These are phyloP conservation scores for Macaria notata DNA, from an alignment of 2,888 invertebrate genomes.

Conservation along the genomic window DNA sequence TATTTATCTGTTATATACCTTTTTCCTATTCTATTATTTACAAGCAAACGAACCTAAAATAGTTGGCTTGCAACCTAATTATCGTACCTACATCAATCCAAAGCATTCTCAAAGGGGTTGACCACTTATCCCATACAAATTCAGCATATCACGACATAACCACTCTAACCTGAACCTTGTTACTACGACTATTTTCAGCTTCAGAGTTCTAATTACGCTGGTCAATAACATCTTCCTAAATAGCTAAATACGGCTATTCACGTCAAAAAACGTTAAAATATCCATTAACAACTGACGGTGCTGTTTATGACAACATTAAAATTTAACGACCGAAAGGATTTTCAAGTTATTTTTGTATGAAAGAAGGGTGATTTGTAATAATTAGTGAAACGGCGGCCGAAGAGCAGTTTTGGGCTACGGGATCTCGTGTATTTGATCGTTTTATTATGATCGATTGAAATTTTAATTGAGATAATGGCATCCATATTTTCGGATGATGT, in stretches of 20 bases:
- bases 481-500: slow-evolving; percentile 18
- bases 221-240: slow-evolving; percentile 47
- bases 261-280: slow-evolving; percentile 68
- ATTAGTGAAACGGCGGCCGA: slow-evolving; percentile 54
- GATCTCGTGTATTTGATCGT: slow-evolving; percentile 45
- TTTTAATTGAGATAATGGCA: slow-evolving; percentile 36
- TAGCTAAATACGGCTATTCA: slow-evolving; percentile 53
- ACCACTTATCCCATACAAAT: too few relatives aligned
- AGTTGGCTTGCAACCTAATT: too few relatives aligned
- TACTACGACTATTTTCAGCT: too few relatives aligned
- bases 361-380: slow-evolving; percentile 65
- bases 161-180: slow-evolving; percentile 34
- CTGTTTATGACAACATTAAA: slow-evolving; percentile 66
- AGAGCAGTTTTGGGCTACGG: slow-evolving; percentile 55
- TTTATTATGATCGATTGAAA: slow-evolving; percentile 42
- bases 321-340: slow-evolving; percentile 58
- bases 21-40: too few relatives aligned
- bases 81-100: too few relatives aligned
- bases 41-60: too few relatives aligned
- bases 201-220: slow-evolving; percentile 36
- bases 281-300: slow-evolving; percentile 63
- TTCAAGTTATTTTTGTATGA: slow-evolving; percentile 41
- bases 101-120: too few relatives aligned
- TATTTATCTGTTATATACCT: too few relatives aligned
- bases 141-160: neutral